A percentile compares a stretch with the other conserved stretches of the same genome.
These are phyloP conservation scores for Neopelma chrysocephalum DNA, from an alignment of 2,797 vertebrate species.

Conservation along the genomic window DNA sequence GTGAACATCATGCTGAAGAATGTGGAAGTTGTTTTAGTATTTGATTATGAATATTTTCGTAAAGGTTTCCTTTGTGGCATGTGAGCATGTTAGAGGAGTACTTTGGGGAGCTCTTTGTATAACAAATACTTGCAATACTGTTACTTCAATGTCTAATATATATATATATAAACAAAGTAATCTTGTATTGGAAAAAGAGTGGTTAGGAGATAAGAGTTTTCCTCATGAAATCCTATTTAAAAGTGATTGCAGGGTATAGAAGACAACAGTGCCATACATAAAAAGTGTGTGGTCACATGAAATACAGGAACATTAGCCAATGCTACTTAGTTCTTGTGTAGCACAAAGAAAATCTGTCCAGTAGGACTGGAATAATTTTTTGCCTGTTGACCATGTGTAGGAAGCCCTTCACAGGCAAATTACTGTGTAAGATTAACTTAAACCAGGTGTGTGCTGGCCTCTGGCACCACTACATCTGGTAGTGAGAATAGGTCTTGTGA, in stretches of 20 bases:
- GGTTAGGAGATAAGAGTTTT: not conserved
- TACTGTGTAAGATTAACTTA: not conserved
- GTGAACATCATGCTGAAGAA: not conserved
- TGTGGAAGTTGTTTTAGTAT: not conserved
- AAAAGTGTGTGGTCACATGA: not conserved
- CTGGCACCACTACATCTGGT: conserved; percentile 13
- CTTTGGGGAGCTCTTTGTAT: not conserved
- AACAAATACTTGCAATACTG: not conserved
- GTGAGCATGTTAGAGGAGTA: not conserved
- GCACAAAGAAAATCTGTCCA: not conserved
- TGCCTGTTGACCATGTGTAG: conserved; percentile 21
- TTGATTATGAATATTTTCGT: not conserved
- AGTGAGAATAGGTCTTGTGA: not conserved
- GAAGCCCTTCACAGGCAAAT: not conserved
- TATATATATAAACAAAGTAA: not conserved
- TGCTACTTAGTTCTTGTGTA: not conserved
- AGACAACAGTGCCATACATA: not conserved
- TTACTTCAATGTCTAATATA: not conserved
- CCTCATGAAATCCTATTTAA: not conserved
- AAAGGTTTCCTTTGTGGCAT: not conserved
- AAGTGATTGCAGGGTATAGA: not conserved
- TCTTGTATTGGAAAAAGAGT: not conserved
- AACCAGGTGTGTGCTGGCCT: conserved; percentile 20
- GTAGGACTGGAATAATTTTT: not conserved
- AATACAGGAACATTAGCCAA: not conserved